A percentile compares a stretch with the other conserved stretches of the same genome.
These are phyloP conservation scores for Gryllus longicercus DNA, from an alignment of 2,888 invertebrate genomes.

Conservation along the genomic window DNA sequence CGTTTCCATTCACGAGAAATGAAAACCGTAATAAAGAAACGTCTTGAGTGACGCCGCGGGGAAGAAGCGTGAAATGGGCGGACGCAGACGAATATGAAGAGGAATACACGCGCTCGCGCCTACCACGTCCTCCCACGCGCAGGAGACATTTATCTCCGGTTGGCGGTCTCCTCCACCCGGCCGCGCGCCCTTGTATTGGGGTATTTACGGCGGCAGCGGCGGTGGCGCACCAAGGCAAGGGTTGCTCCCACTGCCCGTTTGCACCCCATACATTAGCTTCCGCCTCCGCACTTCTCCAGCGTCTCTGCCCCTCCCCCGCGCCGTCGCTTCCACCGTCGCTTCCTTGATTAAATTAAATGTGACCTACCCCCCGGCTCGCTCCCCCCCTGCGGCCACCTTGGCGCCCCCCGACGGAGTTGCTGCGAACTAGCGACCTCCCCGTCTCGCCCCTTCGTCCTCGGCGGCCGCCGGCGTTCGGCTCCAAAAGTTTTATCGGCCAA, in stretches of 20 bases:
- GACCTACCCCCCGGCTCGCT: constrained; percentile 41
- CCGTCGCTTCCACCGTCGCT: constrained; percentile 42
- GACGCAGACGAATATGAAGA: no score
- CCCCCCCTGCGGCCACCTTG: background rate
- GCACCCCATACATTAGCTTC: constrained; percentile 48
- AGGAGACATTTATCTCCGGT: background rate
- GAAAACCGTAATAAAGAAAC: no score
- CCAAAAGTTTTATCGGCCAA: constrained; percentile 20
- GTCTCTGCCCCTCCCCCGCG: background rate
- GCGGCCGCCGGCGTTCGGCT: background rate
- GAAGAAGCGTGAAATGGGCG: no score
- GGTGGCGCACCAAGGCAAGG: constrained; percentile 11
- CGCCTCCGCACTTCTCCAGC: constrained; percentile 36
- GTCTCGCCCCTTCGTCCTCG: constrained; percentile 19
- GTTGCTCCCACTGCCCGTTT: constrained; percentile 44
- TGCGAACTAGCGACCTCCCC: constrained; percentile 12
- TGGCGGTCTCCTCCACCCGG: background rate
- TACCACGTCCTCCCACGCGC: no score
- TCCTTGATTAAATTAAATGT: constrained; percentile 55
- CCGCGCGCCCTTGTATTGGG: constrained; percentile 2
- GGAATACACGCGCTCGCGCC: no score
- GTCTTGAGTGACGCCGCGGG: no score
- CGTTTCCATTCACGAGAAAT: no score
- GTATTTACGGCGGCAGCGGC: background rate
- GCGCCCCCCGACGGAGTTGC: background rate